Percentiles rank a stretch among this genome's conserved stretches.
These are phyloP conservation scores for Menidia beryllina DNA, from an alignment of 2,113 vertebrate genomes.

Conservation along the genomic window DNA sequence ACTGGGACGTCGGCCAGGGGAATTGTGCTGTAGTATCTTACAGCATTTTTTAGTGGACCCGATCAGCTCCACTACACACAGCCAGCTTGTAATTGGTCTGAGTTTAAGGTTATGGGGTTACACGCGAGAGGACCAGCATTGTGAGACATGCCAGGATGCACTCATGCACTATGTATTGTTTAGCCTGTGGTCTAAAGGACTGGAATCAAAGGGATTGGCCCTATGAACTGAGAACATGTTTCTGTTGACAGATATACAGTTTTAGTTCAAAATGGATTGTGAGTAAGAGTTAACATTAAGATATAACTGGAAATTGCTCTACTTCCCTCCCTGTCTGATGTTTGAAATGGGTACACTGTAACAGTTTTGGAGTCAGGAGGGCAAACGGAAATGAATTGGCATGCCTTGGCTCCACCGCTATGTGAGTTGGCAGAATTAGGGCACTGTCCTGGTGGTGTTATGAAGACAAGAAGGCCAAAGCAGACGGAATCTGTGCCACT, in stretches of 20 bases:
- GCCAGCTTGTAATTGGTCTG: conserved; percentile 57
- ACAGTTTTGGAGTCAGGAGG: conserved; percentile 28
- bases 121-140: conserved; percentile 60
- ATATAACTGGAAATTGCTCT: conserved; percentile 11
- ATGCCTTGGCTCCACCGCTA: conserved; percentile 6
- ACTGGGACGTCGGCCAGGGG: conserved; percentile 11
- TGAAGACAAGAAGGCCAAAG: conserved; percentile 21
- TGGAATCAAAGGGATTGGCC: conserved; percentile 52
- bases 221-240: conserved; percentile 26
- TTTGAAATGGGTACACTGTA: too few species aligned
- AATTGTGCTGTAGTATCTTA: conserved; percentile 34
- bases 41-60: conserved; percentile 17
- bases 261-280: conserved; percentile 47
- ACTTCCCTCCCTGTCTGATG: too few species aligned
- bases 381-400: conserved; percentile 44
- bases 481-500: conserved; percentile 13
- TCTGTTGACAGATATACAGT: conserved; percentile 32
- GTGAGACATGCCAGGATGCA: conserved; percentile 46
- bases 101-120: conserved; percentile 60
- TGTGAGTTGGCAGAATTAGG: conserved; percentile 43
- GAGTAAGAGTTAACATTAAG: neutral
- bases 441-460: conserved; percentile 17
- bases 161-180: conserved; percentile 61
- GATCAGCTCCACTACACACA: conserved; percentile 30
- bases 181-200: conserved; percentile 62